Percentiles rank a stretch among this genome's conserved stretches.
Evolutionary conservation across 2,888 invertebrate species (phyloP).

Genomic region (Chironomus tentans): DNA sequence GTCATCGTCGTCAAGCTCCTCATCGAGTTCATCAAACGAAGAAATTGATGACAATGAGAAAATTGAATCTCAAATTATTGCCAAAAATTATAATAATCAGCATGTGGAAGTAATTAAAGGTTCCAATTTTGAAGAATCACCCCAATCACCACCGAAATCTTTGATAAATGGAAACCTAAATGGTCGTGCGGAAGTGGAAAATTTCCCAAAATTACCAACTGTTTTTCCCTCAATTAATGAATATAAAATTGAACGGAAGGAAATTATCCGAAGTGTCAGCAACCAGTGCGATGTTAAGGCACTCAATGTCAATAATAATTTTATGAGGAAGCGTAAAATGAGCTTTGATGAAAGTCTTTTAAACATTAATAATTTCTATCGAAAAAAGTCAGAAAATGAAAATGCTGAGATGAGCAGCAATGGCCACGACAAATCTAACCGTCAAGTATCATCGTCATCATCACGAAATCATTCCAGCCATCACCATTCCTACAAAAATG

Average conservation of each 20-base stretch:
- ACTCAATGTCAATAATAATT: not conserved
- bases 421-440: not conserved
- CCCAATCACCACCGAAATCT: not conserved
- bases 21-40: not conserved
- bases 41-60: not conserved
- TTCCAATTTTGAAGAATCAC: not conserved
- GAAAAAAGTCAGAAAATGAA: not conserved
- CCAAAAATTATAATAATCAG: conserved; percentile 1
- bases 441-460: not conserved
- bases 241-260: conserved; percentile 19
- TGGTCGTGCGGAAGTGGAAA: not conserved
- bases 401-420: not conserved
- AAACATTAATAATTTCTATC: conserved; percentile 26
- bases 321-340: conserved; percentile 18
- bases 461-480: not conserved
- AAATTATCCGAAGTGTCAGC: not conserved
- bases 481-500: not conserved
- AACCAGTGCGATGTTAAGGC: not conserved
- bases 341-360: conserved; percentile 28
- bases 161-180: not conserved
- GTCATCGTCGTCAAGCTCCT: not conserved
- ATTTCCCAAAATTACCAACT: conserved; percentile 9
- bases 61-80: conserved; percentile 18
- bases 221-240: conserved; percentile 22
- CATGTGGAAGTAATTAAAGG: too few relatives aligned